phyloP scores from a whole-genome alignment of 92 coral and sea anemone genomes.

The Zoanthus sansibaricus region DNA sequence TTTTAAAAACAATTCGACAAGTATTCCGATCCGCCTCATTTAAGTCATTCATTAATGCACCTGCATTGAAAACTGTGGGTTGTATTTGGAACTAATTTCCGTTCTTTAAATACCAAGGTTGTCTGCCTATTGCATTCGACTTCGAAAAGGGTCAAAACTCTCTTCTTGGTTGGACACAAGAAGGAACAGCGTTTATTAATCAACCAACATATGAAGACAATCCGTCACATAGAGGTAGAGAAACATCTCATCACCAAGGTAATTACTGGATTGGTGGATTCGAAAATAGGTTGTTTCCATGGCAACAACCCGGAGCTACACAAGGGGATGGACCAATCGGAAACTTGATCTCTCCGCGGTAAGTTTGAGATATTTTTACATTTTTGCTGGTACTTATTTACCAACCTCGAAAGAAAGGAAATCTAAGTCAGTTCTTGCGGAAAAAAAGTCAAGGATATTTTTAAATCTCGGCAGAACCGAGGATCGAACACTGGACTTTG shows the following conservation, averaged over 20 bases:
- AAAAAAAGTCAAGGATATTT: no score
- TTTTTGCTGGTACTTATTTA: no score
- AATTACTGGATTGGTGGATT: constrained; percentile 11
- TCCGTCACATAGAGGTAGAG: background rate
- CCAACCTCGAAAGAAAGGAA: no score
- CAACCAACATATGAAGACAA: constrained; percentile 20
- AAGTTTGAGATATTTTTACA: background rate
- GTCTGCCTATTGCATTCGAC: constrained; percentile 5
- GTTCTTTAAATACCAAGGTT: background rate
- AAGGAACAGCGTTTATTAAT: constrained; percentile 11
- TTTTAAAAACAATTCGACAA: no score
- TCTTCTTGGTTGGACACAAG: background rate
- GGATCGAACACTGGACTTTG: no score
- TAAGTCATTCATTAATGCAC: no score
- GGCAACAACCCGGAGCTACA: background rate
- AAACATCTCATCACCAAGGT: background rate
- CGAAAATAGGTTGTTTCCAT: background rate
- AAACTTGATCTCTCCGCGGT: constrained; percentile 13
- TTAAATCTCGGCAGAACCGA: no score
- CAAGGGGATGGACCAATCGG: constrained; percentile 24
- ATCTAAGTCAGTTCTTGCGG: no score
- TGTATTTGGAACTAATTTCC: background rate
- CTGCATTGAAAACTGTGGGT: no score
- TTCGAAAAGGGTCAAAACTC: constrained; percentile 14
- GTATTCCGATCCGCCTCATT: no score